These are phyloP conservation scores for Oplegnathus fasciatus DNA, from an alignment of 2,113 vertebrate genomes.

Conservation along the genomic window DNA sequence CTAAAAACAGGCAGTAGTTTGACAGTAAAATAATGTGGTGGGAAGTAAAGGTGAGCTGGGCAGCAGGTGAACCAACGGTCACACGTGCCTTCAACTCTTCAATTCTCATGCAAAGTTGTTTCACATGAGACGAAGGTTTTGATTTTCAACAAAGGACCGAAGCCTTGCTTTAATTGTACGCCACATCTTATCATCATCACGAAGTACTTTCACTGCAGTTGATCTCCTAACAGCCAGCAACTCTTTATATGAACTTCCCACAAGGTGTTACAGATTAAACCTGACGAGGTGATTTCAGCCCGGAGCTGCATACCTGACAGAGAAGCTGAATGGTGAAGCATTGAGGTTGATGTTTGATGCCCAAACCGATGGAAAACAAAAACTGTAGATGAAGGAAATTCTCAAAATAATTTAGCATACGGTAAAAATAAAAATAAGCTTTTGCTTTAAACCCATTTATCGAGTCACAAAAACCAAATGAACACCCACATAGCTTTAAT, in stretches of 20 bases:
- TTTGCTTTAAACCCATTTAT: background rate
- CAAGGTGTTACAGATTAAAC: background rate
- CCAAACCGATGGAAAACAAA: background rate
- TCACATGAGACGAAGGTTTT: constrained; percentile 20
- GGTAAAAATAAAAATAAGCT: background rate
- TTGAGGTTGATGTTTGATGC: background rate
- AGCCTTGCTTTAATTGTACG: background rate
- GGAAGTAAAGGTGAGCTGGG: constrained; percentile 19
- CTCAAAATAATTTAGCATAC: background rate
- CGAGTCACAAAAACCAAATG: background rate
- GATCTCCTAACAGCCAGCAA: background rate
- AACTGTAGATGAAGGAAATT: background rate
- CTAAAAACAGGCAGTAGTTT: constrained; percentile 25
- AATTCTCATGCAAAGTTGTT: background rate
- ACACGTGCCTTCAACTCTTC: background rate
- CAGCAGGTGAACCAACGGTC: constrained; percentile 10
- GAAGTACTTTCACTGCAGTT: background rate
- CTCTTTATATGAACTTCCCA: background rate
- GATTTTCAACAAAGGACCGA: background rate
- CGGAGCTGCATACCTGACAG: constrained; percentile 4
- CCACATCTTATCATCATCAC: background rate
- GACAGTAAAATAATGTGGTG: constrained; percentile 19
- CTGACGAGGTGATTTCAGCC: background rate
- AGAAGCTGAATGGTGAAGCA: background rate
- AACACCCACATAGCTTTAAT: constrained; percentile 37